phyloP scores from a whole-genome alignment of 2,888 invertebrate genomes.

The Corbicula japonica region DNA sequence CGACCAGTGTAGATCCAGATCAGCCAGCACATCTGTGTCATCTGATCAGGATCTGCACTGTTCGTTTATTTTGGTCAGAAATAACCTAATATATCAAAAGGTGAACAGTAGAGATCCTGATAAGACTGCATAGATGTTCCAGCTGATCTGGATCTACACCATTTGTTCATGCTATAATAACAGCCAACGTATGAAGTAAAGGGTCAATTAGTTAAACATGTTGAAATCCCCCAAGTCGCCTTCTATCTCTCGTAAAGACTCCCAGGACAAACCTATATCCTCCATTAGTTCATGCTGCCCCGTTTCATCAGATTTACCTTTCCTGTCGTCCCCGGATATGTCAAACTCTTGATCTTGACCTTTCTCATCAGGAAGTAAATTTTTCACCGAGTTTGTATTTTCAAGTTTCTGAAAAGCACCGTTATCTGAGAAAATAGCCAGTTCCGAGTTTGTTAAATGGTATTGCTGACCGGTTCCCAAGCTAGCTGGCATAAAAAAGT shows the following conservation, averaged over 20 bases:
- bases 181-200: no score
- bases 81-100: no score
- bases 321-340: neutral
- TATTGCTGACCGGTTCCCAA: neutral
- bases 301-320: slow-evolving; percentile 4
- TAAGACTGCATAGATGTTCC: no score
- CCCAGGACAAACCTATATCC: slow-evolving; percentile 29
- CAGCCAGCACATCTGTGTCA: no score
- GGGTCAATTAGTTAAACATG: slow-evolving; percentile 27
- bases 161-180: no score
- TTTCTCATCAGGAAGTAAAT: slow-evolving; percentile 27
- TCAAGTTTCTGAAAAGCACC: slow-evolving; percentile 7
- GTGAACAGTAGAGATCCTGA: no score
- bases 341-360: slow-evolving; percentile 7
- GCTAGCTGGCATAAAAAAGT: slow-evolving; percentile 4
- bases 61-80: no score
- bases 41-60: no score
- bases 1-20: no score
- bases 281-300: slow-evolving; percentile 18
- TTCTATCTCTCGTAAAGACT: slow-evolving; percentile 18
- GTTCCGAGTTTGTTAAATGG: slow-evolving; percentile 4
- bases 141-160: no score
- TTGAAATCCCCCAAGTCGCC: slow-evolving; percentile 27
- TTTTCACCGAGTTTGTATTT: slow-evolving; percentile 12
- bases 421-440: slow-evolving; percentile 3